These are phyloP conservation scores for Pachydiplax longipennis DNA, from an alignment of 2,888 invertebrate genomes.

Conservation along the genomic window DNA sequence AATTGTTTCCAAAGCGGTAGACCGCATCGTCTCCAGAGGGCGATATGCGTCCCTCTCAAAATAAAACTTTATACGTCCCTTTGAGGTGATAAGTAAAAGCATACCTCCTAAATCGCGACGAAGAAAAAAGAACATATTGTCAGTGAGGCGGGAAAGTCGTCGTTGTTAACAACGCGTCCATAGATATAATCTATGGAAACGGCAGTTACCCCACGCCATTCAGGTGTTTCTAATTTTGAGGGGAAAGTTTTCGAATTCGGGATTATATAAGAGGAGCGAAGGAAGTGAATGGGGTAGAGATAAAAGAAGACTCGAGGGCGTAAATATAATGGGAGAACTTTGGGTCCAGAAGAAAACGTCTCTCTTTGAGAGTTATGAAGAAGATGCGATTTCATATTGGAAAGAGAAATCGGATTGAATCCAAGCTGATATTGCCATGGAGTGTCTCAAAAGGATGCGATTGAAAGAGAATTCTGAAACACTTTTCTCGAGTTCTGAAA, in stretches of 20 bases:
- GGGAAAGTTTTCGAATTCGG: background rate
- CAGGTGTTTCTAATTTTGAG: background rate
- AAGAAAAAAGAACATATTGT: background rate
- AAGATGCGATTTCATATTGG: background rate
- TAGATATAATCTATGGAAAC: too few relatives aligned
- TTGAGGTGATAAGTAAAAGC: background rate
- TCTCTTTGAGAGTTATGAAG: background rate
- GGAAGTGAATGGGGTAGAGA: background rate
- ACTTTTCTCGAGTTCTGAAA: too few relatives aligned
- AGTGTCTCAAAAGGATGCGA: background rate
- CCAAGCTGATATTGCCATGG: background rate
- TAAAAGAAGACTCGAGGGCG: background rate
- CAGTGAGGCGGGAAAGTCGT: background rate
- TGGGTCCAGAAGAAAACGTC: too few relatives aligned
- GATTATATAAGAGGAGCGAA: background rate
- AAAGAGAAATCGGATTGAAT: background rate
- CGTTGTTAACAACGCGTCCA: background rate
- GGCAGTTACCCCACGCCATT: background rate
- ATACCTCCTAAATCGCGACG: background rate
- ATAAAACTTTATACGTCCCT: background rate
- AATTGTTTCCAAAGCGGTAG: background rate
- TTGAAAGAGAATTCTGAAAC: background rate
- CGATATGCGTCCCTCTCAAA: background rate
- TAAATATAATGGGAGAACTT: too few relatives aligned
- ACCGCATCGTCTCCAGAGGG: background rate